Percentiles rank a stretch among this genome's conserved stretches.
phyloP scores from a whole-genome alignment of 2,113 vertebrate genomes.

The Muntiacus muntjak region DNA sequence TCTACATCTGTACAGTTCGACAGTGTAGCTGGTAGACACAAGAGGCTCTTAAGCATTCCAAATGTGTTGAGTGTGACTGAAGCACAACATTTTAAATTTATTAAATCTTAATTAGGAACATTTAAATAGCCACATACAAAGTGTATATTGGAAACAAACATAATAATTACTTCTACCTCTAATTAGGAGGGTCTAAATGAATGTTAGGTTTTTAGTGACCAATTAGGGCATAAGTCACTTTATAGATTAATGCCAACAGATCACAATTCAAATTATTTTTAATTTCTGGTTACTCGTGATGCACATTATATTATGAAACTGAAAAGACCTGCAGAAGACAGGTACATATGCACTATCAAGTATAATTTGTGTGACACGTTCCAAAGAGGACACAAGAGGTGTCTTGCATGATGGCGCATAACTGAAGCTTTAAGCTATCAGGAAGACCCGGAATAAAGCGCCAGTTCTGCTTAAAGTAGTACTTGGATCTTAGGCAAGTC shows the following conservation, averaged over 20 bases:
- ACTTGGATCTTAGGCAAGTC: not conserved
- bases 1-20: not conserved
- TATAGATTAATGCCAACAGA: not conserved
- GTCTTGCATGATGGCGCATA: not conserved
- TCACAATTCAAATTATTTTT: not conserved
- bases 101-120: not conserved
- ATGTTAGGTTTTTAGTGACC: not conserved
- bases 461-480: not conserved
- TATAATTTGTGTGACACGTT: not conserved
- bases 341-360: not conserved
- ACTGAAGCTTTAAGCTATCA: not conserved
- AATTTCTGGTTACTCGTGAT: not conserved
- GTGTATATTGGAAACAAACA: not conserved
- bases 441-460: not conserved
- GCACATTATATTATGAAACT: not conserved
- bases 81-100: not conserved
- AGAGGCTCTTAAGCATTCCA: not conserved
- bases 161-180: not conserved
- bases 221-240: not conserved
- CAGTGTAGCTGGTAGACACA: not conserved
- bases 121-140: not conserved
- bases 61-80: not conserved
- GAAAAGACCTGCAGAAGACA: not conserved
- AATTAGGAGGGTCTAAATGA: not conserved
- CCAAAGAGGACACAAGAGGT: not conserved